Base-by-base conservation (phyloP, 1,140 invertebrate species). In the Drosophila bipectinata region DNA sequence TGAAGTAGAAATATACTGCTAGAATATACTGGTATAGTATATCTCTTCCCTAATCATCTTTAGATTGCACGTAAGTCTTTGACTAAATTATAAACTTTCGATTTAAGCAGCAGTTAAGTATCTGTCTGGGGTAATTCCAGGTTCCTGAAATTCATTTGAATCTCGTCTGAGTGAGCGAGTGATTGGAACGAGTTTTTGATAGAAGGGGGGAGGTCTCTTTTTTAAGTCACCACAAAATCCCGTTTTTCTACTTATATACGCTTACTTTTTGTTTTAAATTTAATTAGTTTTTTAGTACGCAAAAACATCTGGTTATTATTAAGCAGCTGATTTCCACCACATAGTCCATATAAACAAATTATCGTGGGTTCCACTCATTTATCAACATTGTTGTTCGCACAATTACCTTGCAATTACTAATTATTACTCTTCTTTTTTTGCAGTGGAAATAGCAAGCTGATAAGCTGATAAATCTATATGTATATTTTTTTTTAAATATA, bases 71-170 rank as follows among this genome's bases (percentile, higher is more conserved):
- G 41, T 5, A 15, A 15, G 14, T 44, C 41, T 44, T 44, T 44
- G 41, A 44, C 14, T 44, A 44, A 18, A 14, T 18, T 15, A 26
- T 45, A 34, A 67, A 32, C 59, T 49, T 62, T 62, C 62, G 62
- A 66, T 62, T 39, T 21, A 64, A 30, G 30, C 39, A 14, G 60
- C 44, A 12, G 12, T 62, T 64, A 62, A 64, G 62, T 49, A 59
- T 41, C 34, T 67, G 63, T 26, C 60, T 14, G 60, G 63, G 60
- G 52, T 53, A 67, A 37, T 37, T n/a, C 34, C 34, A 37, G 34
- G 34, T 64, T 67, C 63, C 63, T 53, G 63, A 34, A 53, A 67
- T 64, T 64, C 47, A 64, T 62, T 64, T 67, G 45, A 45, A 63
- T 67, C 14, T 67, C 30, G 32, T 41, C n/a, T 21, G 28, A 66